These are phyloP conservation scores for Litocranius walleri DNA, from an alignment of 2,113 vertebrate genomes.

Conservation along the genomic window DNA sequence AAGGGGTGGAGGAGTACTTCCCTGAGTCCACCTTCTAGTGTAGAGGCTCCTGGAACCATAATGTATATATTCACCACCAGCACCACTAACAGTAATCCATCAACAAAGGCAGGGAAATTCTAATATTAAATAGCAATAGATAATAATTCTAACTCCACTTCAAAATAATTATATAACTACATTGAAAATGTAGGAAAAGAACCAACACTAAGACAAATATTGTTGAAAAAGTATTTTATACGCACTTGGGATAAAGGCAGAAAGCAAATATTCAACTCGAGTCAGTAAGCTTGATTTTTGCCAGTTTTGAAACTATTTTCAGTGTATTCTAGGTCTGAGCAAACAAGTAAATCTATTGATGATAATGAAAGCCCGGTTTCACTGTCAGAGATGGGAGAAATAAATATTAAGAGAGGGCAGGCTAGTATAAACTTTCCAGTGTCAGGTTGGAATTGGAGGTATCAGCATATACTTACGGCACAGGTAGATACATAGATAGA, in stretches of 20 bases:
- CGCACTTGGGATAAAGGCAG: neutral
- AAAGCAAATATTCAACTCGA: neutral
- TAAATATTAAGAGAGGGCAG: neutral
- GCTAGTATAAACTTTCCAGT: neutral
- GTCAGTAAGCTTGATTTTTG: neutral
- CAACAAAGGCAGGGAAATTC: neutral
- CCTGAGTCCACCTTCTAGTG: neutral
- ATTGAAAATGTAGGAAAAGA: neutral
- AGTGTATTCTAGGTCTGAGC: neutral
- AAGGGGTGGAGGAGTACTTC: neutral
- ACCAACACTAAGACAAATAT: neutral
- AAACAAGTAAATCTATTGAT: neutral
- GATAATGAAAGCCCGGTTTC: neutral
- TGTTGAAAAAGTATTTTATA: neutral
- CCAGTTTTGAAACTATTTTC: neutral
- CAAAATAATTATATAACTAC: neutral
- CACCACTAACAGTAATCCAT: neutral
- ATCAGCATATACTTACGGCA: neutral
- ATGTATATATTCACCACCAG: neutral
- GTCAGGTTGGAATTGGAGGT: neutral
- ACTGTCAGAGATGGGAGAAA: neutral
- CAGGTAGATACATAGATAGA: neutral
- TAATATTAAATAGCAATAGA: neutral
- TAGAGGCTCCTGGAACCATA: neutral
- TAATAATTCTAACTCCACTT: neutral